Evolutionary conservation across 2,888 invertebrate genomes (phyloP).

Genomic region (Parapristionchus giblindavisi): DNA sequence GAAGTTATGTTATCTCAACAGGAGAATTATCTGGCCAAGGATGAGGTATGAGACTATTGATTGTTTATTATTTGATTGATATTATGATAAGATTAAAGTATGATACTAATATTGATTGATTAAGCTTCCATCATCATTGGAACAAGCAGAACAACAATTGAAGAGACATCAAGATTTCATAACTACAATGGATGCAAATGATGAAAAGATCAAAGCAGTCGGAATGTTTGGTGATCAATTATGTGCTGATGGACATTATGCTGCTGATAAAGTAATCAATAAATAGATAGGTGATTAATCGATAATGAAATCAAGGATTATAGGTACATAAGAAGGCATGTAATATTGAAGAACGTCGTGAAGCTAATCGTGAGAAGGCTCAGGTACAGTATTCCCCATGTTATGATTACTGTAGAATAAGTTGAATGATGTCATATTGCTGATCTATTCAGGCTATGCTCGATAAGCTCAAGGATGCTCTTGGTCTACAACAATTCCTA

Average conservation of each 20-base stretch:
- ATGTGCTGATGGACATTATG: conserved; percentile 92
- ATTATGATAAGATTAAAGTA: neutral
- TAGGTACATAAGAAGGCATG: conserved; percentile 90
- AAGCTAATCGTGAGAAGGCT: conserved; percentile 87
- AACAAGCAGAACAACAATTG: conserved; percentile 94
- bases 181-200: conserved; percentile 99
- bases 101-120: conserved; percentile 7
- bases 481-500: conserved; percentile 93
- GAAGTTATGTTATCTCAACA: conserved; percentile 94
- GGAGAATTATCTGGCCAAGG: conserved; percentile 94
- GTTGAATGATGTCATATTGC: neutral
- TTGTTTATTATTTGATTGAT: neutral
- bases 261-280: conserved; percentile 81
- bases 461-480: conserved; percentile 90
- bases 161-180: conserved; percentile 98
- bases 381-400: too few relatives aligned
- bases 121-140: conserved; percentile 75
- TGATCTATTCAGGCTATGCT: conserved; percentile 72
- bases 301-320: too few relatives aligned
- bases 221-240: conserved; percentile 90
- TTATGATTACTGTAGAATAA: neutral
- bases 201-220: conserved; percentile 94
- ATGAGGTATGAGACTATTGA: conserved; percentile 75
- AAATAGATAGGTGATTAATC: neutral
- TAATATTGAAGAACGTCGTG: conserved; percentile 83